Percentiles rank a stretch among this genome's conserved stretches.
Conservation (phyloP, 92 coral and sea anemone genomes). For the Meandrina meandrites region DNA sequence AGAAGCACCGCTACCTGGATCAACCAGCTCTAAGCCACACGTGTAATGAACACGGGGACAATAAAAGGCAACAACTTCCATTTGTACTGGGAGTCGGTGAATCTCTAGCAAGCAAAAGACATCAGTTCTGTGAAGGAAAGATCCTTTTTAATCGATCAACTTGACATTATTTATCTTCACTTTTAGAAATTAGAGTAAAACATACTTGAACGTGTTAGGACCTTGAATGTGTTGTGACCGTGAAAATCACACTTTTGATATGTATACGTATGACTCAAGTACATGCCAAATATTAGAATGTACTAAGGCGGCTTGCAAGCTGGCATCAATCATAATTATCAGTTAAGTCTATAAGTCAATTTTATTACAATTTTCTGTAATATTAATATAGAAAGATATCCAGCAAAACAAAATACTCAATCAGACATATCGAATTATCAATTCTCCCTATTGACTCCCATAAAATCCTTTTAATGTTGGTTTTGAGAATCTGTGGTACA, state of each 20-base stretch:
- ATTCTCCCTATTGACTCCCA: background rate
- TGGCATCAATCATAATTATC: background rate
- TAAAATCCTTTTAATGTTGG: background rate
- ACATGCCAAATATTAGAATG: too few species aligned
- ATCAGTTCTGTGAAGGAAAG: background rate
- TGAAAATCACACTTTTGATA: too few species aligned
- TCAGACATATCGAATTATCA: background rate
- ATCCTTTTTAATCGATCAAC: background rate
- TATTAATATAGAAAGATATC: background rate
- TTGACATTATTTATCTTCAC: background rate
- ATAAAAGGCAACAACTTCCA: background rate
- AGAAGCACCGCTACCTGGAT: background rate
- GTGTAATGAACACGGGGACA: background rate
- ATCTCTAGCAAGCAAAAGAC: background rate
- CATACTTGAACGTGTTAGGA: background rate
- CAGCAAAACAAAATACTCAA: background rate
- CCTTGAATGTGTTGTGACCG: background rate
- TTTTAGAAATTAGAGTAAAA: background rate
- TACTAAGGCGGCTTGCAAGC: background rate
- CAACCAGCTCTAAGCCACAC: background rate
- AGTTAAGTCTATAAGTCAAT: too few species aligned
- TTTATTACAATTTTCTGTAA: too few species aligned
- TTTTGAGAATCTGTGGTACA: background rate
- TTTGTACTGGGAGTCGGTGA: background rate
- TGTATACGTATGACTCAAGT: too few species aligned